A percentile compares a stretch with the other conserved stretches of the same genome.
These are phyloP conservation scores for Autographa pulchrina DNA, from an alignment of 2,888 invertebrate genomes.

Conservation along the genomic window DNA sequence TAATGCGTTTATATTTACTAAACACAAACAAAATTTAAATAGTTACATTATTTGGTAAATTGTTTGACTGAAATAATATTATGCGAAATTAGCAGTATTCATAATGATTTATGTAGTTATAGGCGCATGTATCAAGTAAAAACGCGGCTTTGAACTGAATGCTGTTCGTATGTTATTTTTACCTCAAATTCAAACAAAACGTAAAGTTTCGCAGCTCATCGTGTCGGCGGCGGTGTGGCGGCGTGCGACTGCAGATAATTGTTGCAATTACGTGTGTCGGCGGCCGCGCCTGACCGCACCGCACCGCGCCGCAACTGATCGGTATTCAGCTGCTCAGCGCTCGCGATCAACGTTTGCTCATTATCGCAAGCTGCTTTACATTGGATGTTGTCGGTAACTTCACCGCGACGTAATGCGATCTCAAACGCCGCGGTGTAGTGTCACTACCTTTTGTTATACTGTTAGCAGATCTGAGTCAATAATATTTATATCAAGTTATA, in stretches of 20 bases:
- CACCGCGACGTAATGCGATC: neutral
- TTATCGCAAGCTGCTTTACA: slow-evolving; percentile 22
- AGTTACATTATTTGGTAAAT: neutral
- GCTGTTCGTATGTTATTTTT: neutral
- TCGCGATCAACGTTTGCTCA: slow-evolving; percentile 18
- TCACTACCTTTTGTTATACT: too few species aligned
- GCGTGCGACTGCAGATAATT: slow-evolving; percentile 29
- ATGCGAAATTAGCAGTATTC: too few species aligned
- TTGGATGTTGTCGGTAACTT: slow-evolving; percentile 10
- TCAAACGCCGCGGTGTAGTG: neutral
- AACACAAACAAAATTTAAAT: slow-evolving; percentile 6
- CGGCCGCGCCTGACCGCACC: slow-evolving; percentile 5
- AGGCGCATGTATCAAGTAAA: neutral
- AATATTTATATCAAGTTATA: too few species aligned
- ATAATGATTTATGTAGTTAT: too few species aligned
- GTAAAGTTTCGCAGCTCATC: slow-evolving; percentile 12
- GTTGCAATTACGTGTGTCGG: slow-evolving; percentile 31
- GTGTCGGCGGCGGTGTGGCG: neutral
- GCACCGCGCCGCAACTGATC: slow-evolving; percentile 13
- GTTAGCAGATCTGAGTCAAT: too few species aligned
- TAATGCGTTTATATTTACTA: neutral
- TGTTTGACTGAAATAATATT: neutral
- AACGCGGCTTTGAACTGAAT: neutral
- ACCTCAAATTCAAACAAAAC: neutral
- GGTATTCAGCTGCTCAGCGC: slow-evolving; percentile 13